Percentiles rank a stretch among this genome's conserved stretches.
These are phyloP conservation scores for Caenorhabditis imperialis DNA, from an alignment of 2,888 invertebrate species.

Conservation along the genomic window DNA sequence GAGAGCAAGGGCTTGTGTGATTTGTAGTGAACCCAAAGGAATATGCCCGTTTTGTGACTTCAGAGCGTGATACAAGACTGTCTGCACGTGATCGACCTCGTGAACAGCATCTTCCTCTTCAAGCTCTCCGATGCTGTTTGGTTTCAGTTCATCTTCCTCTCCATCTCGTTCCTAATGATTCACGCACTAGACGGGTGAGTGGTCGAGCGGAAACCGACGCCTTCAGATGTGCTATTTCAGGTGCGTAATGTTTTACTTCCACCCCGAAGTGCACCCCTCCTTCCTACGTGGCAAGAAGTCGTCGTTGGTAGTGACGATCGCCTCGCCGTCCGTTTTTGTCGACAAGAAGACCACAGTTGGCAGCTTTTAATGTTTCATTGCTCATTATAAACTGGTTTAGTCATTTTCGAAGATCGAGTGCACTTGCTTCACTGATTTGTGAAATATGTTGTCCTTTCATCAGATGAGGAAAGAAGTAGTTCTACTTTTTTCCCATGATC, in stretches of 20 bases:
- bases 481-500: too few species aligned
- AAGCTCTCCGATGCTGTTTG: slow-evolving; percentile 38
- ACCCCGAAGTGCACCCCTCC: slow-evolving; percentile 32
- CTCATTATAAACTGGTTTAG: too few species aligned
- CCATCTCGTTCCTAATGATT: slow-evolving; percentile 42
- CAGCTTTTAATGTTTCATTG: too few species aligned
- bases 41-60: too few species aligned
- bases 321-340: slow-evolving; percentile 24
- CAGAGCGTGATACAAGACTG: slow-evolving; percentile 50
- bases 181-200: slow-evolving; percentile 50
- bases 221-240: slow-evolving; percentile 11
- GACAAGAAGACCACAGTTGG: slow-evolving; percentile 12
- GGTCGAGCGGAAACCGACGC: background rate
- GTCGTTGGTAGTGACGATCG: slow-evolving; percentile 26
- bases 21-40: too few species aligned
- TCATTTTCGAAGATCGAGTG: too few species aligned
- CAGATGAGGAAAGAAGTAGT: too few species aligned
- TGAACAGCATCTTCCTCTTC: slow-evolving; percentile 42
- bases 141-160: slow-evolving; percentile 51
- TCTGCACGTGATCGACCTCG: slow-evolving; percentile 42
- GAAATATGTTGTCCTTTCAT: too few species aligned
- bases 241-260: slow-evolving; percentile 33
- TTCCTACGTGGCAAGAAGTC: slow-evolving; percentile 23
- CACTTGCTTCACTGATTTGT: too few species aligned
- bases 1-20: too few species aligned